Percentiles rank a stretch among this genome's conserved stretches.
Evolutionary conservation across 2,113 vertebrate species (phyloP).

Genomic region (Lycaon pictus): DNA sequence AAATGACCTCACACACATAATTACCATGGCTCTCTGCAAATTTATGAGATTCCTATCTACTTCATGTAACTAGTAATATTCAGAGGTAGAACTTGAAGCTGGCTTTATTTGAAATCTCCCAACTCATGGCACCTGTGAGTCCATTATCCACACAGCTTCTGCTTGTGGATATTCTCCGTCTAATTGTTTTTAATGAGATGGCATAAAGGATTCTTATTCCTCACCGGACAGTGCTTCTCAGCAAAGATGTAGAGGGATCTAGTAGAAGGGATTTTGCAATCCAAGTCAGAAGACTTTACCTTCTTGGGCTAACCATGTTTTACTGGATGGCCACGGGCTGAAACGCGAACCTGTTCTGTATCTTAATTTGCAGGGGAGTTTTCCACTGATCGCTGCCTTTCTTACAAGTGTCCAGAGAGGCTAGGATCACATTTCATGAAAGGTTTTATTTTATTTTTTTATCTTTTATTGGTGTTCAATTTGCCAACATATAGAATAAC

Average conservation of each 20-base stretch:
- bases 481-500: too few species aligned
- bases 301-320: not conserved
- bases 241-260: not conserved
- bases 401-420: not conserved
- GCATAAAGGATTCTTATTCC: not conserved
- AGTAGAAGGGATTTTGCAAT: slow-evolving; percentile 23
- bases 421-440: not conserved
- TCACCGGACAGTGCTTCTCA: not conserved
- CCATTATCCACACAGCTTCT: not conserved
- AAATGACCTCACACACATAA: slow-evolving; percentile 3
- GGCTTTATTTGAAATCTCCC: slow-evolving; percentile 32
- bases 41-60: not conserved
- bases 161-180: not conserved
- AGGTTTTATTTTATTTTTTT: not conserved
- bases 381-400: not conserved
- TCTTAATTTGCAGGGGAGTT: not conserved
- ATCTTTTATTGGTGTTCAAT: too few species aligned
- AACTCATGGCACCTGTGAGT: not conserved
- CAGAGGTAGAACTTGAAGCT: not conserved
- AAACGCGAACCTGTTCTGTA: not conserved
- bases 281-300: not conserved
- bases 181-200: not conserved
- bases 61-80: not conserved
- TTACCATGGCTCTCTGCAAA: not conserved
- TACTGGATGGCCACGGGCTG: not conserved